phyloP scores from a whole-genome alignment of 2,113 vertebrate genomes.

The Hippoglossus stenolepis region DNA sequence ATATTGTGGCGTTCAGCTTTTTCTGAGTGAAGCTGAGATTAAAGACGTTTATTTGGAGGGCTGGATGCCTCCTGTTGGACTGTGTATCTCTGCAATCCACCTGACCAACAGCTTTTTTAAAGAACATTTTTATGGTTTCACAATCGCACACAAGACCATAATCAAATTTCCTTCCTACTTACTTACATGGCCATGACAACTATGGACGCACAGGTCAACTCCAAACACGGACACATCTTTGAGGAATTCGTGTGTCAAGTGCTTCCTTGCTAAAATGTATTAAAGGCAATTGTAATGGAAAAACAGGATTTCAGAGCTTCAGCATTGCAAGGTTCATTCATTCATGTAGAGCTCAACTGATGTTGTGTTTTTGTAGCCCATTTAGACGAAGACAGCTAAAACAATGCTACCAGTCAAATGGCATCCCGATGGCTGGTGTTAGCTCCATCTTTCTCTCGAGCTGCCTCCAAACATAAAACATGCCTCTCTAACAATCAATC shows the following conservation, averaged over 20 bases:
- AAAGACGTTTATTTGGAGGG: background rate
- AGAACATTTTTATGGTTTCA: too few species aligned
- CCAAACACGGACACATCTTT: too few species aligned
- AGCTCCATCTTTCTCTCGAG: constrained; percentile 15
- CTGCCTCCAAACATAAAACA: constrained; percentile 38
- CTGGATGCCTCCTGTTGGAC: background rate
- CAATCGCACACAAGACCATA: too few species aligned
- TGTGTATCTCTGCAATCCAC: too few species aligned
- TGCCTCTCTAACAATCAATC: constrained; percentile 49
- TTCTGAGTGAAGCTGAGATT: too few species aligned
- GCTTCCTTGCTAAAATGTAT: background rate
- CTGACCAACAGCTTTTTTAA: too few species aligned
- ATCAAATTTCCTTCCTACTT: too few species aligned
- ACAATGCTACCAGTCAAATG: constrained; percentile 1
- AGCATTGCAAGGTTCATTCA: too few species aligned
- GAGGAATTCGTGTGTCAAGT: too few species aligned
- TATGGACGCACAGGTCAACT: too few species aligned
- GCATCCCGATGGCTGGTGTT: too few species aligned
- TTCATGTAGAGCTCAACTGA: background rate
- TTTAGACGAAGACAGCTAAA: constrained; percentile 3
- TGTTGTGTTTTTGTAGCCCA: background rate
- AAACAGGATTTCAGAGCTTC: background rate
- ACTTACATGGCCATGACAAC: too few species aligned
- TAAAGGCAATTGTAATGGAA: background rate
- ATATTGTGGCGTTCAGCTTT: background rate